These are phyloP conservation scores for Siniperca knerii DNA, from an alignment of 2,113 vertebrate genomes.

Conservation along the genomic window DNA sequence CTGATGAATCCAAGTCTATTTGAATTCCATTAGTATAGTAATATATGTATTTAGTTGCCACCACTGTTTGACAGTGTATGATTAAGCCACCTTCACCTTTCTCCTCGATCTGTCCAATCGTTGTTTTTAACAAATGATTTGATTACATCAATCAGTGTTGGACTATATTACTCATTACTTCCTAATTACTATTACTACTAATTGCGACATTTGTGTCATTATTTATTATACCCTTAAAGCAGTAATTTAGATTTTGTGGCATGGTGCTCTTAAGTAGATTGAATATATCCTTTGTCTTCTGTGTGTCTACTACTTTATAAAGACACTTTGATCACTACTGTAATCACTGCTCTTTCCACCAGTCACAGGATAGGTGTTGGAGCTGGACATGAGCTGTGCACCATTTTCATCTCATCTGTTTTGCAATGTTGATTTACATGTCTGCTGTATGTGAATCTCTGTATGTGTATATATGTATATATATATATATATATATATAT, in stretches of 20 bases:
- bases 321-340: background rate
- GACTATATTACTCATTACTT: background rate
- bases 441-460: too few relatives aligned
- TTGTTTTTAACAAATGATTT: slow-evolving; percentile 3
- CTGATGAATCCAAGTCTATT: slow-evolving; percentile 7
- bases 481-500: too few relatives aligned
- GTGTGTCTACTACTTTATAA: background rate
- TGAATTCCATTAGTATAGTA: background rate
- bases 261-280: background rate
- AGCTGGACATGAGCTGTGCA: too few relatives aligned
- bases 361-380: too few relatives aligned
- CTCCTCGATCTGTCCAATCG: background rate
- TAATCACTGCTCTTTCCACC: background rate
- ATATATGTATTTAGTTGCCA: too few relatives aligned
- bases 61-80: background rate
- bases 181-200: background rate
- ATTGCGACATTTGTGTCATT: background rate
- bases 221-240: background rate
- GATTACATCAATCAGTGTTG: background rate
- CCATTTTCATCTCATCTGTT: too few relatives aligned
- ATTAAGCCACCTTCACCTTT: background rate
- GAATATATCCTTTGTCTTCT: background rate
- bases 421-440: too few relatives aligned
- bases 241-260: background rate
- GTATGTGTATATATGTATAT: too few relatives aligned